Evolutionary conservation across 1,140 invertebrate species (phyloP).

Genomic region (Saxidomus purpurata): DNA sequence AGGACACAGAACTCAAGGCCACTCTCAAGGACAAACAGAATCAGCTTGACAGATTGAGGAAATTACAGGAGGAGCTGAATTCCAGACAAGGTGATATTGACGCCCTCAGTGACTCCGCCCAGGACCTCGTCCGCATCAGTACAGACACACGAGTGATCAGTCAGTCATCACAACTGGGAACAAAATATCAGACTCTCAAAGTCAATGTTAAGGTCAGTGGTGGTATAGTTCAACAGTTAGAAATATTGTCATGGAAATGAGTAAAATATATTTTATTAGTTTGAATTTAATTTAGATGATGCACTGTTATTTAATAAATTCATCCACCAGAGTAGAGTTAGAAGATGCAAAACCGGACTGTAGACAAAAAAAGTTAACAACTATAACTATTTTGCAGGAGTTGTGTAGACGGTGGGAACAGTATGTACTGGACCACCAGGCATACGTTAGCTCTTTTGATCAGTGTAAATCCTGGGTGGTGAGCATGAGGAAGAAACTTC

Average conservation of each 20-base stretch:
- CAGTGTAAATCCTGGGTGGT: conserved; percentile 95
- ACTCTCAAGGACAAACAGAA: conserved; percentile 94
- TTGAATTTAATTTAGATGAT: no score
- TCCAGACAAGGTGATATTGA: conserved; percentile 98
- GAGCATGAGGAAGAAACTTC: conserved; percentile 93
- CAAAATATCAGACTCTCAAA: conserved; percentile 96
- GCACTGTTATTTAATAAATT: no score
- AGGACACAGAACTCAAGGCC: conserved; percentile 95
- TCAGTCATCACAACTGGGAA: conserved; percentile 93
- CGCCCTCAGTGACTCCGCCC: conserved; percentile 95
- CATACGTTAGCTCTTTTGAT: conserved; percentile 93
- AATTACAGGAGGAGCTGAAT: conserved; percentile 90
- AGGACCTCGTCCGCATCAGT: conserved; percentile 87
- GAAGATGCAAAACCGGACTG: no score
- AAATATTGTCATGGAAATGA: no score
- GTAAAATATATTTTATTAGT: no score
- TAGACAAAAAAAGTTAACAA: no score
- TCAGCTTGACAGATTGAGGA: conserved; percentile 92
- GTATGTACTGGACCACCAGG: conserved; percentile 95
- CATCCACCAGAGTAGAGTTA: no score
- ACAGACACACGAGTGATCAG: conserved; percentile 87
- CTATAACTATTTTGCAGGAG: conserved; percentile 88
- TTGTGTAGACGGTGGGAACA: conserved; percentile 96
- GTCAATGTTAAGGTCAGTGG: conserved; percentile 92
- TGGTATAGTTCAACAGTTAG: no score